phyloP scores from a whole-genome alignment of 2,888 invertebrate species.

The Sinhomidia bicolor region DNA sequence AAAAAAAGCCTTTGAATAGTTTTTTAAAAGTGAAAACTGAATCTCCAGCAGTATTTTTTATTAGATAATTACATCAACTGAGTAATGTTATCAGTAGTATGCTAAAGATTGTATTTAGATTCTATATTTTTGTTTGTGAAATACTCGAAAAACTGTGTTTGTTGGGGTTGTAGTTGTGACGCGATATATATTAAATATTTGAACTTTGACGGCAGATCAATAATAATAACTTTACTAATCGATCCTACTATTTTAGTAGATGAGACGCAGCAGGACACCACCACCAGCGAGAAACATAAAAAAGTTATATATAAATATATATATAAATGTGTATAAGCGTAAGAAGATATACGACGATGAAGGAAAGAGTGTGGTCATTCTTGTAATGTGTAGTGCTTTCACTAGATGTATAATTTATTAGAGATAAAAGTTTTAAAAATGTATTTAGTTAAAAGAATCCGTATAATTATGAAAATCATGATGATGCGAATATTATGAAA shows the following conservation, averaged over 20 bases:
- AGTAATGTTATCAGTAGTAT: background rate
- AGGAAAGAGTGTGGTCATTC: background rate
- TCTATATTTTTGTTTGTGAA: constrained; percentile 31
- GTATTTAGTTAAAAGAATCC: background rate
- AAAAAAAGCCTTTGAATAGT: background rate
- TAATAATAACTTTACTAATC: background rate
- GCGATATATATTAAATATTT: background rate
- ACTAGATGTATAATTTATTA: constrained; percentile 40
- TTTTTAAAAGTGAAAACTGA: constrained; percentile 26
- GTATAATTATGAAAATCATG: background rate
- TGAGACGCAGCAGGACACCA: background rate
- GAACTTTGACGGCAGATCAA: background rate
- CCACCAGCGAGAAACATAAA: constrained; percentile 6
- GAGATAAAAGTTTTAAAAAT: background rate
- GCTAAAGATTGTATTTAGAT: constrained; percentile 1
- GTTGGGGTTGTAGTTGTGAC: background rate
- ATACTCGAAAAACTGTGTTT: constrained; percentile 32
- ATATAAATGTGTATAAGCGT: background rate
- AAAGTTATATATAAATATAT: background rate
- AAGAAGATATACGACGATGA: background rate
- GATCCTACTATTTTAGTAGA: background rate
- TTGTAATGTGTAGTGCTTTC: constrained; percentile 63
- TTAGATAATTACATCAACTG: constrained; percentile 13
- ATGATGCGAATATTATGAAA: background rate
- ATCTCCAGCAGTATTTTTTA: constrained; percentile 52